Base-by-base conservation (phyloP, 2,888 invertebrate genomes). In the Zhuqinia jingwanae region DNA sequence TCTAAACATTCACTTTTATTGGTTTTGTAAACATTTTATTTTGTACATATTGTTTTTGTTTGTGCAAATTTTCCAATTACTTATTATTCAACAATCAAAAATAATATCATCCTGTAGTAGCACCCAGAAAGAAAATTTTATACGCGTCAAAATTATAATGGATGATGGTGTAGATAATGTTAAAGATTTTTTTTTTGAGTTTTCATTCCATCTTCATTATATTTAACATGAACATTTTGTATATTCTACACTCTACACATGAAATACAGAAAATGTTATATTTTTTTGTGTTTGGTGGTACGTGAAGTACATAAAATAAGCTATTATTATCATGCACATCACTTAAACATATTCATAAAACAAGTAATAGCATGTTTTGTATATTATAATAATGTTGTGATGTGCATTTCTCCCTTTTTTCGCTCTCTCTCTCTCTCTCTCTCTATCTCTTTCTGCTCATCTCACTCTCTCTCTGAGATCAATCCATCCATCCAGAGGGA, bases 401-500 rank as follows among this genome's bases (percentile, higher is more conserved):
- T 42, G 76, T 8, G 13, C 36, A 36, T 36, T 36, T 36, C 8
- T 8, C 58, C 22, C 15, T 25, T 11, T 53, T 25, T 68, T 17
- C 13, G n/a, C 30, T n/a, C 25, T 58, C 76, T 76, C 53, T 20
- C 65, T 50, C 17, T 65, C 60, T 22, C 58, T 50, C 50, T 20
- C 60, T 42, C 22, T 17, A 2, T 22, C 58, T n/a, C n/a, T n/a
- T n/a, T n/a, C n/a, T n/a, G n/a, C n/a, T n/a, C n/a, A 60, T 25
- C 30, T n/a, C n/a, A 63, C 36, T 60, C 58, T 36, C 70, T 53
- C 77, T 58, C 17, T 25, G 58, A 86, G 85, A 79, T 85, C 85
- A 79, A 85, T 85, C 79, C 79, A 85, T 84, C 78, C 42, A 58
- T 56, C 42, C 27, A 68, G 75, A 70, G 78, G 84, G 70, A 68